Percentiles rank a stretch among this genome's conserved stretches.
Conservation (phyloP, 2,113 vertebrate species). For the Acanthisitta chloris region DNA sequence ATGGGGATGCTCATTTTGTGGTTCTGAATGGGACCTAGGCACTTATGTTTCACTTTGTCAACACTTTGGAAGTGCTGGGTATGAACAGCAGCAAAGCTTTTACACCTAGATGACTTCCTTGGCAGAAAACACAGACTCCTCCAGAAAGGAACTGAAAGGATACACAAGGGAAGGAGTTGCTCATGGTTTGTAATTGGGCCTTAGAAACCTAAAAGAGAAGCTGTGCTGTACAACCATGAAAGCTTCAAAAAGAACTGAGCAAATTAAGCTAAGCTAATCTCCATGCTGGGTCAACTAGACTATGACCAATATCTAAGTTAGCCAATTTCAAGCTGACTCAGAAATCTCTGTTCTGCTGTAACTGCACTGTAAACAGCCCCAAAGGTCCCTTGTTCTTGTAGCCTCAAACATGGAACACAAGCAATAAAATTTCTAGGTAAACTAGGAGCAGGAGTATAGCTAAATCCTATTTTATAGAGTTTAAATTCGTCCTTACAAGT, state of each 20-base stretch:
- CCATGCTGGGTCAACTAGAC: not conserved
- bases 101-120: slow-evolving; percentile 21
- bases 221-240: not conserved
- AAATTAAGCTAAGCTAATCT: not conserved
- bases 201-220: not conserved
- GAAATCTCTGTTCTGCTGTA: not conserved
- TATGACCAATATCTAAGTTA: not conserved
- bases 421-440: not conserved
- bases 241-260: not conserved
- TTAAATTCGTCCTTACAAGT: not conserved
- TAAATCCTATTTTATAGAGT: not conserved
- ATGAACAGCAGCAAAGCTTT: slow-evolving; percentile 12
- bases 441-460: not conserved
- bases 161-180: not conserved
- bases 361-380: not conserved
- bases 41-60: not conserved
- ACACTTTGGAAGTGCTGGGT: not conserved
- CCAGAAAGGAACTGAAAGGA: not conserved
- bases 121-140: not conserved
- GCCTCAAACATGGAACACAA: not conserved
- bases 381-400: not conserved
- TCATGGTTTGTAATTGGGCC: not conserved
- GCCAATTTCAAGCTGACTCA: not conserved
- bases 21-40: not conserved
- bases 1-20: slow-evolving; percentile 5